Conservation (phyloP, 2,113 vertebrate genomes). For the Alexandromys fortis region DNA sequence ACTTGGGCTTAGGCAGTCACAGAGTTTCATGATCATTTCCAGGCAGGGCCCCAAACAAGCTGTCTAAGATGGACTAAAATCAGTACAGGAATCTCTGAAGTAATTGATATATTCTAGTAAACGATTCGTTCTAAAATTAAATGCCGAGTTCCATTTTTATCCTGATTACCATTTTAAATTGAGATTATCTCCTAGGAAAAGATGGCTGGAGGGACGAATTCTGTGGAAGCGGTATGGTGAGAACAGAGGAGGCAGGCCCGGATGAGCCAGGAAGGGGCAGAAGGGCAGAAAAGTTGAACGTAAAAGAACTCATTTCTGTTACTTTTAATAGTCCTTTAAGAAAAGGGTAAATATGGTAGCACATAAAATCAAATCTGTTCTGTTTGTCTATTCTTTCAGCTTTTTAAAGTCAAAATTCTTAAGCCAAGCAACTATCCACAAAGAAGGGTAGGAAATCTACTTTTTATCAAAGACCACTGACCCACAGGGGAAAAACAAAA, state of each 20-base stretch:
- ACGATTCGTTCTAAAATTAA: slow-evolving; percentile 63
- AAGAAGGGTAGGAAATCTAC: not conserved
- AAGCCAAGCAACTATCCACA: not conserved
- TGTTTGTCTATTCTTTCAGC: slow-evolving; percentile 6
- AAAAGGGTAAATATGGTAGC: slow-evolving; percentile 35
- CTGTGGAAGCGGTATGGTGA: slow-evolving; percentile 1
- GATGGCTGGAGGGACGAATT: not conserved
- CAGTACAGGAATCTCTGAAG: slow-evolving; percentile 46
- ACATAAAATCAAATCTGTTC: slow-evolving; percentile 53
- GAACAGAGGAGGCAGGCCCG: slow-evolving; percentile 37
- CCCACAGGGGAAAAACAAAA: slow-evolving; percentile 11
- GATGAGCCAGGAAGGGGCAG: not conserved
- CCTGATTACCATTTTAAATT: slow-evolving; percentile 59
- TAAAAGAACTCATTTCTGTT: slow-evolving; percentile 45
- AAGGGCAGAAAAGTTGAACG: not conserved
- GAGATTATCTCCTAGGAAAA: slow-evolving; percentile 61
- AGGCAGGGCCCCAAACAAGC: slow-evolving; percentile 52
- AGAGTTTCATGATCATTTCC: slow-evolving; percentile 40
- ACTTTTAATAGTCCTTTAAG: slow-evolving; percentile 34
- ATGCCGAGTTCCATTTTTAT: slow-evolving; percentile 63
- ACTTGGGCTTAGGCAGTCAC: slow-evolving; percentile 36
- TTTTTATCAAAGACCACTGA: not conserved
- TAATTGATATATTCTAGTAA: slow-evolving; percentile 49
- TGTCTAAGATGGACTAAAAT: slow-evolving; percentile 67
- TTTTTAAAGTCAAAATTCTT: slow-evolving; percentile 61